Evolutionary conservation across 2,888 invertebrate species (phyloP), one percentile per base, ranked within the genome.

Genomic region (Drosophila glabriapex): DNA sequence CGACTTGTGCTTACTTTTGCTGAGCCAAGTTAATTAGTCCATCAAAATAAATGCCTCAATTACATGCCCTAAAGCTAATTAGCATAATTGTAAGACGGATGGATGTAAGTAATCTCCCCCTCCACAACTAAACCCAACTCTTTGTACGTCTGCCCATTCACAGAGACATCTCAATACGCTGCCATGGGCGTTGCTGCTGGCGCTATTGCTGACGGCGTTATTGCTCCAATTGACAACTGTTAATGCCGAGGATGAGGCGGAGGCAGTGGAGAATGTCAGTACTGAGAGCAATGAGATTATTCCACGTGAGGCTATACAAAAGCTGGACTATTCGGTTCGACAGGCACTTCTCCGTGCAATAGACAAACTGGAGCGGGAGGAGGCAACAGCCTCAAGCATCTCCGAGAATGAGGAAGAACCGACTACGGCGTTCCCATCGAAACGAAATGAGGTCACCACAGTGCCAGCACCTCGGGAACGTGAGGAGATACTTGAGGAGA

Each of bases 341-440:
- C 95, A 95, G 92, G 97, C 97, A 1, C 93, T 97, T 50, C 93
- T 97, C 7, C 96, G 95, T 93, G 97, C 97, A 16, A 94, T 97
- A 6, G 96, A 95, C 60, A 96, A 97, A 86, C 93, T 97, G 58
- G 97, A 97, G 93, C 95, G 95, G 76, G 95, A 95, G 76, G 95
- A 94, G 58, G 83, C 79, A 1, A 80, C 80, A 0, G 37, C 60
- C 0, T 19, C 55, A 6, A 81, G 72, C 0, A 61, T 73, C 5
- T 68, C 68, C 1, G 82, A 80, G 5, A 90, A 16, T 22, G 58
- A 55, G 14, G 73, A 65, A n/a, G 70, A 54, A 35, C 22, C 67
- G 1, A 73, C 62, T n/a, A 82, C 67, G 0, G 53, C 46, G 25
- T 33, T 66, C 0, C 68, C 83, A 0, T 37, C 60, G 4, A 58